Evolutionary conservation across 1,140 invertebrate species (phyloP), one percentile per base, ranked within the genome.

Genomic region (Melanaphis sacchari): DNA sequence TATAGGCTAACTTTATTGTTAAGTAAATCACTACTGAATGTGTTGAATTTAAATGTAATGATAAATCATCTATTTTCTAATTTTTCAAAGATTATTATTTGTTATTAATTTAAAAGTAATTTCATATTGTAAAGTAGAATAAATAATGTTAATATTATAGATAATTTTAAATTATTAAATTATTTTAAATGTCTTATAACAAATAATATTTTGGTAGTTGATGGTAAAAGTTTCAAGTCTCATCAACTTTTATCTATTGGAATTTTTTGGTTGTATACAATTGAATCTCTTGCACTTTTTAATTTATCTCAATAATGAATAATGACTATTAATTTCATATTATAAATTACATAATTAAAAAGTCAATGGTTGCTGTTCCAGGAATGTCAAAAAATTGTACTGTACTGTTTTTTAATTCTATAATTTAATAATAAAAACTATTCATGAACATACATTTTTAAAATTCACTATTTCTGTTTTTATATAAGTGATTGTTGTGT

Each of bases 401-500:
- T 66, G 0, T n/a, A 76, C 15, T 76, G 31, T 18, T 76, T 76
- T 76, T n/a, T 76, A n/a, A n/a, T 36, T n/a, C n/a, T 76, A 22
- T 76, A n/a, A 76, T 76, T 18, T 76, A 36, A 46, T 18, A 26
- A 88, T 88, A 46, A 41, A 36, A 41, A 88, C 31, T 89, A 54
- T 9, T 52, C 4, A 52, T 40, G 36, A 40, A 89, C 49, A 38
- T 54, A 38, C n/a, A 26, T 54, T 54, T 89, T 54, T 54, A 11
- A 18, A 38, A 52, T 24, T 26, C 24, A 52, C 49, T 52, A 26
- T 54, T 49, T 49, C 18, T 87, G 22, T 88, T 89, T 52, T 24
- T 52, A 40, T 52, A 15, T 38, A 54, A 52, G 49, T 54, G 49
- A 89, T 89, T 89, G 87, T 38, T 54, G 31, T 89, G 88, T 89